Percentiles rank a stretch among this genome's conserved stretches.
These are phyloP conservation scores for Darevskia nairensis DNA, from an alignment of 2,797 vertebrate genomes.

Conservation along the genomic window DNA sequence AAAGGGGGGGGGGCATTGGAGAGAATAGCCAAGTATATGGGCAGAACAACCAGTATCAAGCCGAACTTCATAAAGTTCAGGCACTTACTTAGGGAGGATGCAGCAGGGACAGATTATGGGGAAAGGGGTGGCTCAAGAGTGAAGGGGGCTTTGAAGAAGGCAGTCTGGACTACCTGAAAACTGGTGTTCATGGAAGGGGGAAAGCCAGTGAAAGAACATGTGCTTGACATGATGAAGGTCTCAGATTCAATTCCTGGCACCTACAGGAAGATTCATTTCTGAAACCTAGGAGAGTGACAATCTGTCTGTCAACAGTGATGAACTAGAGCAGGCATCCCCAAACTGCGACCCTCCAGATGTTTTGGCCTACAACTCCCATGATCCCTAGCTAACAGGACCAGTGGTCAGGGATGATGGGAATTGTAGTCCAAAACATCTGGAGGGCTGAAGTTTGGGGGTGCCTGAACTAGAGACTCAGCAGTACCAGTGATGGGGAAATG, in stretches of 20 bases:
- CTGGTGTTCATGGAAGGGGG: background rate
- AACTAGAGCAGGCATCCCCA: too few relatives aligned
- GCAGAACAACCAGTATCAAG: constrained; percentile 10
- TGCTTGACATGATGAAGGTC: background rate
- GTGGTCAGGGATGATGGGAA: too few relatives aligned
- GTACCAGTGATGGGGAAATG: background rate
- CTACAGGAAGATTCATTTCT: background rate
- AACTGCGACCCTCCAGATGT: too few relatives aligned
- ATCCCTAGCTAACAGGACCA: too few relatives aligned
- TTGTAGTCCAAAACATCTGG: too few relatives aligned
- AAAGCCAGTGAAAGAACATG: background rate
- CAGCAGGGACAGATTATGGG: background rate
- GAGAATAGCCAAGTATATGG: constrained; percentile 20
- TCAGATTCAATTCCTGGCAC: background rate
- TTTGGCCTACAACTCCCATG: too few relatives aligned
- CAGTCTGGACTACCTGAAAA: background rate
- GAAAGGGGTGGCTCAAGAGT: background rate
- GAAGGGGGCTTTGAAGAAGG: background rate
- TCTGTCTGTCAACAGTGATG: background rate
- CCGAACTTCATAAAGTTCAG: constrained; percentile 44
- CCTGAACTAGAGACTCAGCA: background rate
- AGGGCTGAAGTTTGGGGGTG: too few relatives aligned
- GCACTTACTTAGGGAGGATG: background rate
- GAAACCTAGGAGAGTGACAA: background rate
- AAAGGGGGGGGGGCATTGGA: constrained; percentile 7